Conservation (phyloP, 2,797 vertebrate species). For the Linurgus olivaceus region DNA sequence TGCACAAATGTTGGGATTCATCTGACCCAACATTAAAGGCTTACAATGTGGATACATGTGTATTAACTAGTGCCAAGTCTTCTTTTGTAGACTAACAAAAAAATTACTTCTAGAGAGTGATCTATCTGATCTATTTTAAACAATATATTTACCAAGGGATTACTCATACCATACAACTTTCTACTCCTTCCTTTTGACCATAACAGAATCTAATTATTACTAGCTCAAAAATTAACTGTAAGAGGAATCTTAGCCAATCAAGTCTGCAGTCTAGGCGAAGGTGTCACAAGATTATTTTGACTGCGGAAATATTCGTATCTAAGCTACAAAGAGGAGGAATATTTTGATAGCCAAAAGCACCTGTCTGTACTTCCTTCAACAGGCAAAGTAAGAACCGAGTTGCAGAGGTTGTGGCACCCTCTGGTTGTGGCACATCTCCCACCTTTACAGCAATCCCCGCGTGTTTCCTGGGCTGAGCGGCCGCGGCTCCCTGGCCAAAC, state of each 20-base stretch:
- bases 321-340: background rate
- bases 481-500: background rate
- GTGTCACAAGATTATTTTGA: background rate
- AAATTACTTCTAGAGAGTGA: background rate
- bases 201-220: background rate
- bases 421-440: background rate
- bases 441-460: rapidly evolving
- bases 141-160: background rate
- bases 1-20: background rate
- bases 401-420: background rate
- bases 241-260: background rate
- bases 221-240: background rate
- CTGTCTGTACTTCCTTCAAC: background rate
- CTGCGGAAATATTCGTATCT: background rate
- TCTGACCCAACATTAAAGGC: background rate
- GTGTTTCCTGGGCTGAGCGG: rapidly evolving
- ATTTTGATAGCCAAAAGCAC: background rate
- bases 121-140: background rate
- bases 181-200: background rate
- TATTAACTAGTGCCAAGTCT: background rate
- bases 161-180: background rate
- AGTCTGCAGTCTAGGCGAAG: background rate
- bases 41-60: background rate
- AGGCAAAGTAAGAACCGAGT: background rate
- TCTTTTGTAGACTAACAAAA: background rate